phyloP scores from a whole-genome alignment of 2,113 vertebrate species.

The Leiothrix lutea region DNA sequence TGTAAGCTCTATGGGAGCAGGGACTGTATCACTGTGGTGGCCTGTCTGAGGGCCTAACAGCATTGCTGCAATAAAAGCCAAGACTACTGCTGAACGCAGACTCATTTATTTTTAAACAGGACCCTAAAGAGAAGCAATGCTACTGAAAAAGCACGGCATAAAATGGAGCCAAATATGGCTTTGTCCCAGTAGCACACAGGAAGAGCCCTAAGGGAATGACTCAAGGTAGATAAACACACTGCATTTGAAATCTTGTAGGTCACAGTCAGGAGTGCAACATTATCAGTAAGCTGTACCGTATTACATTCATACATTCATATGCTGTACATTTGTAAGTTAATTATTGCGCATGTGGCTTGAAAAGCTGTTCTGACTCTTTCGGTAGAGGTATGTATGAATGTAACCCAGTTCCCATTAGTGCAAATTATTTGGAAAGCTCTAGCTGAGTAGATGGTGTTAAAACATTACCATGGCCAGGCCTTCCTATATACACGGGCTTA shows the following conservation, averaged over 20 bases:
- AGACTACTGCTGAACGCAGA: slow-evolving; percentile 5
- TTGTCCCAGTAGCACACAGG: background rate
- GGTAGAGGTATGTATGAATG: no score
- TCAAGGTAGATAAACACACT: background rate
- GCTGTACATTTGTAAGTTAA: no score
- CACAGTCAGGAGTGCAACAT: background rate
- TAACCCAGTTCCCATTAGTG: background rate
- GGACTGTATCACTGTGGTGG: slow-evolving; percentile 1
- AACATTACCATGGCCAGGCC: background rate
- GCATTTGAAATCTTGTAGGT: background rate
- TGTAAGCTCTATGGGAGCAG: slow-evolving; percentile 40
- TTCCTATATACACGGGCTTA: background rate
- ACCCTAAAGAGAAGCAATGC: background rate
- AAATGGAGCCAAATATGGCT: background rate
- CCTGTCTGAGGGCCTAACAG: background rate
- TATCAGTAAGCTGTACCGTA: background rate
- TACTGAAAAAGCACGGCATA: background rate
- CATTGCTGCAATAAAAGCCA: slow-evolving; percentile 38
- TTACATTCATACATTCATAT: no score
- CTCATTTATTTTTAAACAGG: background rate
- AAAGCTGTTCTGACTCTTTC: no score
- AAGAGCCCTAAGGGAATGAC: background rate
- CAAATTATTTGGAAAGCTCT: background rate
- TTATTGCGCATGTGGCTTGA: no score
- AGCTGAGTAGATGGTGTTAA: background rate